Base-by-base conservation (phyloP, 2,888 invertebrate genomes). In the Scaptomyza tumidula region DNA sequence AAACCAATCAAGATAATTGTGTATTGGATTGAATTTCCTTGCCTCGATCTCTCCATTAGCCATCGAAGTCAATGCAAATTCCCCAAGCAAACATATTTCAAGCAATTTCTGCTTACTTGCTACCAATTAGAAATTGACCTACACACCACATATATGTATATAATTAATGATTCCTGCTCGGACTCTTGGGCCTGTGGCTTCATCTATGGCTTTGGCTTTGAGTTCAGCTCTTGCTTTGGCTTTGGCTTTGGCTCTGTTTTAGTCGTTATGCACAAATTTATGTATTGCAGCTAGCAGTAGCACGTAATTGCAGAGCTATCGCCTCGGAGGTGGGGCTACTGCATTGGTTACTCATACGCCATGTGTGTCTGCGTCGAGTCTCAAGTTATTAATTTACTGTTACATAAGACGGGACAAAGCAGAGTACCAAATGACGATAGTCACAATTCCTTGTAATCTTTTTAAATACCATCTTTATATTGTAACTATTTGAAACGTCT, bases 131-230 rank as follows among this genome's bases (percentile, higher is more conserved):
- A 55, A 68, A 74, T 59, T 68, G 62, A 73, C 68, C 62, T 48
- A 56, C 29, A 58, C 59, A 48, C 53, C 54, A 60, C 84, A 80
- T 75, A 78, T 75, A 78, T 75, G n/a, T n/a, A 74, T 60, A 82
- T 85, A 85, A 81, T 82, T 81, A 87, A 74, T 85, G 76, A 78
- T 75, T 66, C 71, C 74, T 57, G 49, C 61, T 76, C 46, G 61
- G 43, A 14, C 35, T 31, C 60, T 43, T 46, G 50, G 46, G 46
- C 39, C 54, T 58, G 61, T 59, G 66, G 50, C 45, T 45, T 65
- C 63, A 39, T 48, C 44, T 54, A 10, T 27, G 19, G 16, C 44
- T 44, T 65, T 68, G 39, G 50, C 43, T 53, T n/a, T 58, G 66
- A 33, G 41, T 45, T 65, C 63, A 41, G 16, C 45, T 49, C 58